Percentiles rank a stretch among this genome's conserved stretches.
phyloP scores from a whole-genome alignment of 1,140 invertebrate genomes.

The Drosophila auraria region DNA sequence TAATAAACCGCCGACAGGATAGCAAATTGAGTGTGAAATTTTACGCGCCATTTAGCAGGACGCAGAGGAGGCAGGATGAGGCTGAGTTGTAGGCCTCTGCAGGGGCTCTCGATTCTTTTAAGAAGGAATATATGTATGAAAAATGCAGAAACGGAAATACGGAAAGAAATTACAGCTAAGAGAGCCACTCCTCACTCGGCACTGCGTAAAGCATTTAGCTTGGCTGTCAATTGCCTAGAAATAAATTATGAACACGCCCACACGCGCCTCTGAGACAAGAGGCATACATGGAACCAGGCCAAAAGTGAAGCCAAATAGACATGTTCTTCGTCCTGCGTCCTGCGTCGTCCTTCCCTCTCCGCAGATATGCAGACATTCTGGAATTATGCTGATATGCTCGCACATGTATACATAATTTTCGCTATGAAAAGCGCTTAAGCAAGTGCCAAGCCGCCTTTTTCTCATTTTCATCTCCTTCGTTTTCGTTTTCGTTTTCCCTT shows the following conservation, averaged over 20 bases:
- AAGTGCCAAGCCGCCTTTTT: constrained; percentile 49
- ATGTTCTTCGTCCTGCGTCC: constrained; percentile 48
- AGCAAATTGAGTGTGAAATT: constrained; percentile 81
- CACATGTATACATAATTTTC: constrained; percentile 56
- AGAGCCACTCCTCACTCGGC: background rate
- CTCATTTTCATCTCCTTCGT: constrained; percentile 37
- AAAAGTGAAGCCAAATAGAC: constrained; percentile 66
- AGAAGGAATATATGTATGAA: constrained; percentile 45
- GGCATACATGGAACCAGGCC: constrained; percentile 32
- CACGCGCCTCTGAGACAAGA: background rate
- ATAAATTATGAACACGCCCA: constrained; percentile 63
- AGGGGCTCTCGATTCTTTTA: constrained; percentile 33
- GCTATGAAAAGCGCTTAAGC: constrained; percentile 61
- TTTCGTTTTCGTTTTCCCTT: constrained; percentile 3
- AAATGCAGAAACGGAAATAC: background rate
- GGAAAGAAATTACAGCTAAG: constrained; percentile 13
- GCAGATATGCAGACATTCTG: constrained; percentile 27
- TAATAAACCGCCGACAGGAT: constrained; percentile 60
- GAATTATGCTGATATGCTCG: constrained; percentile 58
- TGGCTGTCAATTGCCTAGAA: constrained; percentile 66
- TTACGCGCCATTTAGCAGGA: constrained; percentile 76
- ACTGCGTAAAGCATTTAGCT: constrained; percentile 58
- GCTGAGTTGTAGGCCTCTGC: background rate
- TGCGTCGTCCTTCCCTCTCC: constrained; percentile 7
- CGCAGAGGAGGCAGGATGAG: constrained; percentile 5